Evolutionary conservation across 2,888 invertebrate species (phyloP), one percentile per base, ranked within the genome.

Genomic region (Drosophila falleni): DNA sequence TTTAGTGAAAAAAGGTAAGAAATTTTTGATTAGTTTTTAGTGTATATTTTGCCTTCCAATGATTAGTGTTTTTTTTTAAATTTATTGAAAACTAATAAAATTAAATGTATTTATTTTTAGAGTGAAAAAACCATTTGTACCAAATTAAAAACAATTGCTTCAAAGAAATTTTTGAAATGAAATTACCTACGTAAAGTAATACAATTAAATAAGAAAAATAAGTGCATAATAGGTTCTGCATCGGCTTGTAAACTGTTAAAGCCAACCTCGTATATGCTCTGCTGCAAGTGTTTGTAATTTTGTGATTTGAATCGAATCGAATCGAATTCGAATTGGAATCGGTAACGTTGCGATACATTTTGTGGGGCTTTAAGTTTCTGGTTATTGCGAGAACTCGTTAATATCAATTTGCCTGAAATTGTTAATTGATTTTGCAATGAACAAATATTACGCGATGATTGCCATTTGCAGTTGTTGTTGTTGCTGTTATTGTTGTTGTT

Each of bases 371-470:
- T 71, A 53, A 54, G 58, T 71, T 80, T 75, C 68, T 83, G 71
- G 62, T 79, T 78, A 63, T 78, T 76, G 63, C 81, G 77, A 87
- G 89, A 84, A 88, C 88, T 87, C 89, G 90, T 90, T 89, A 87
- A 90, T 89, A 85, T 90, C 87, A 89, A 90, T 89, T 89, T 90
- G 87, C 89, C 79, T 73, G 76, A 87, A 90, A 90, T 87, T 77
- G 90, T 83, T 90, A 89, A 89, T 89, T 89, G 89, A 89, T 89
- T 90, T 89, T 87, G 90, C 90, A 89, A 90, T 90, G 87, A 89
- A 77, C 77, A 87, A 80, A 89, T 87, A 89, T 86, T 89, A 78
- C 86, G 83, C 86, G 88, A 87, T 85, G 72, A 76, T 76, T 76
- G 75, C 74, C 74, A 56, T 50, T 67, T 44, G 53, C 16, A 23